Base-by-base conservation (phyloP, 2,888 invertebrate species). In the Eugnorisma glareosa region DNA sequence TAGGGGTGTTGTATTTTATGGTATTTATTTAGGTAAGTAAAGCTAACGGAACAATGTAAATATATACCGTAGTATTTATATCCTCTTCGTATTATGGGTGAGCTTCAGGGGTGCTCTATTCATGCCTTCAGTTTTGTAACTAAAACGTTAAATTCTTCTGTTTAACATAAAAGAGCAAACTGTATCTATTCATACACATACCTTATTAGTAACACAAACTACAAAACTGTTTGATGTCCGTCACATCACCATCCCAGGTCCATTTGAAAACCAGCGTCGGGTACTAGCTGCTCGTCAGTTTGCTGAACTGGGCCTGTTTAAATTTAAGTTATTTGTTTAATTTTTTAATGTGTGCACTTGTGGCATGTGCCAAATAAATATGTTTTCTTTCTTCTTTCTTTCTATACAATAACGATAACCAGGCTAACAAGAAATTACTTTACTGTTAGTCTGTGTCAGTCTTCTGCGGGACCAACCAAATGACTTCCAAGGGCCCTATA, bases 1-100 rank as follows among this genome's bases (percentile, higher is more conserved):
- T 75, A 54, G 71, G 77, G 83, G 79, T 66, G 78, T 81, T 81
- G 68, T 76, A 71, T 85, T 79, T 89, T 87, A 86, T 85, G 67
- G 45, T 79, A 83, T 86, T 86, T 84, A 75, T 74, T 72, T 85
- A 75, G 77, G 66, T 45, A 67, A 54, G 70, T 13, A 40, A 57
- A 69, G 74, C 51, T 54, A 69, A 54, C 74, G 28, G n/a, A 11
- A 51, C 7, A 18, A 11, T 59, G 71, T 79, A 69, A 59, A 51
- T 72, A 54, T 35, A 21, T 54, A 21, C 63, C 28, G 18, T 48
- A 63, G 28, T 63, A 71, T 67, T 35, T 43, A 61, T 61, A 28
- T 35, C 35, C 35, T 37, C 31, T 57, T 59, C 8, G n/a, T 61
- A 21, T 70, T 81, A 48, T 31, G 69, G 28, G 51, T 75, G 18